Base-by-base conservation (phyloP, 2,797 vertebrate species). In the Amphiprion clarkii region DNA sequence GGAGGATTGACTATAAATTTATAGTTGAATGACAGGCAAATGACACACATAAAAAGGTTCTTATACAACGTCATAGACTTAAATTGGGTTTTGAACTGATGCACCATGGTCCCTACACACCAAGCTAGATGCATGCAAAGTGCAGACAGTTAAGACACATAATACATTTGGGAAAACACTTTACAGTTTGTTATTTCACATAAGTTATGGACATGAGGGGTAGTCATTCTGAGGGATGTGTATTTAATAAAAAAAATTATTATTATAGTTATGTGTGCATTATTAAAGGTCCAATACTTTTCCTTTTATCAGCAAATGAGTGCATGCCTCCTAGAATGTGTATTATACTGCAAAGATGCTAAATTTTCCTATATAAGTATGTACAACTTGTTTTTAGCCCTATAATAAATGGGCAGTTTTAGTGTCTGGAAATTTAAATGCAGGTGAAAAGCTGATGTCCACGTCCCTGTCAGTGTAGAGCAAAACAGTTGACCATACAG, bases 1-100 rank as follows among this genome's bases (percentile, higher is more conserved):
- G 27, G 42, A 67, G 21, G 25, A 21, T 19, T 48, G 2, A 19
- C 46, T 1, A 48, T n/a, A n/a, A 48, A 6, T 70, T 17, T n/a
- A 55, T 75, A 54, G 56, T 40, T 39, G 33, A 21, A 19, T 31
- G 31, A 66, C 60, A 46, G 57, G 40, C 29, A 46, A 10, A 33
- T 48, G 19, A 17, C 46, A 6, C 61, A 49, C 46, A 33, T 29
- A 64, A 21, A 40, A 44, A 3, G n/a, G 25, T 21, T 17, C 33
- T 77, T 39, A 33, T 14, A 54, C 33, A 25, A 12, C 21, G 27
- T 49, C 52, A n/a, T 13, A 11, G 7, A 60, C 10, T 36, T 23
- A n/a, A 19, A 14, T 2, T 1, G 1, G 14, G 49, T 31, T 49
- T 66, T 75, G 51, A 60, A 69, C 21, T 40, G 27, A 0, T 48